A percentile compares a stretch with the other conserved stretches of the same genome.
These are phyloP conservation scores for Conchocele bisecta DNA, from an alignment of 2,888 invertebrate genomes.

Conservation along the genomic window DNA sequence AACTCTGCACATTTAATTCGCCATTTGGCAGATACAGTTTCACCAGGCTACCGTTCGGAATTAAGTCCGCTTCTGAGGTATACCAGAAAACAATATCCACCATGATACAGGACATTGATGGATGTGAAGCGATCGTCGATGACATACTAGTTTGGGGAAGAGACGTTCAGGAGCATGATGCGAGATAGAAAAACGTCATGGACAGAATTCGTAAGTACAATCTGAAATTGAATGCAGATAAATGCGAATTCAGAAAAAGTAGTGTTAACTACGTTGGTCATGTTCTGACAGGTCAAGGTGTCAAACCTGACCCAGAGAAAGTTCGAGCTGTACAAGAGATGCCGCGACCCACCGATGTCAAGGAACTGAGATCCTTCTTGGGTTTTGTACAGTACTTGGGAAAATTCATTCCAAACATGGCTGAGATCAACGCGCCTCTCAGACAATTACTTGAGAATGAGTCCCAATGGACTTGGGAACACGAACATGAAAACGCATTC, in stretches of 20 bases:
- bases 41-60: constrained; percentile 40
- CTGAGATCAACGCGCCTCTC: constrained; percentile 32
- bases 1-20: constrained; percentile 46
- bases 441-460: constrained; percentile 20
- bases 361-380: constrained; percentile 39
- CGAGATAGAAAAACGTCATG: constrained; percentile 20
- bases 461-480: constrained; percentile 4
- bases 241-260: constrained; percentile 32
- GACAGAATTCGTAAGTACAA: constrained; percentile 18
- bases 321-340: constrained; percentile 30
- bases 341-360: constrained; percentile 11
- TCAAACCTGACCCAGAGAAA: constrained; percentile 39
- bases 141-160: constrained; percentile 47
- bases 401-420: constrained; percentile 42
- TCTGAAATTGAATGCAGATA: constrained; percentile 37
- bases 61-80: constrained; percentile 40
- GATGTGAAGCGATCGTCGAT: constrained; percentile 43
- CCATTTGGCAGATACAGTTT: constrained; percentile 42
- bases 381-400: constrained; percentile 37
- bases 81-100: constrained; percentile 39
- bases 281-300: constrained; percentile 4
- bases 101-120: constrained; percentile 27
- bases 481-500: constrained; percentile 37
- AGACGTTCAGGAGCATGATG: constrained; percentile 38
- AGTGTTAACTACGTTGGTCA: constrained; percentile 37